Evolutionary conservation across 2,797 vertebrate species (phyloP).

Genomic region (Sebastes kiyomatsui): DNA sequence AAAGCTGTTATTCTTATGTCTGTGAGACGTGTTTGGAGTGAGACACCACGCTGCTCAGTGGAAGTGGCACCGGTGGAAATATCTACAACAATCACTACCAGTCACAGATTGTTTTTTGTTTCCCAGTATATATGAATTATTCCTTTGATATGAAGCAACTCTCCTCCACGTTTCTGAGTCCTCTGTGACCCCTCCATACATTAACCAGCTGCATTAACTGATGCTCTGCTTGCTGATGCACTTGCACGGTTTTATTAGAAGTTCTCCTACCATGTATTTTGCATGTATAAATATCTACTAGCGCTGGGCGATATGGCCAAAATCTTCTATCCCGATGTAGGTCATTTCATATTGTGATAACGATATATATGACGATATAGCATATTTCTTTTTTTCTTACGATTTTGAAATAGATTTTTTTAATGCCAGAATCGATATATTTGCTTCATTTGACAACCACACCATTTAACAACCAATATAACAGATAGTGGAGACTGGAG

Average conservation of each 20-base stretch:
- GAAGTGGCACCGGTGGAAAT: slow-evolving; percentile 35
- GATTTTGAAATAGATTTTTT: no score
- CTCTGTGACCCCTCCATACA: slow-evolving; percentile 36
- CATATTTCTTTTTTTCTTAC: no score
- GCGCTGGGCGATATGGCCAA: no score
- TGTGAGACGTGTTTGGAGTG: slow-evolving; percentile 19
- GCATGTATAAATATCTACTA: no score
- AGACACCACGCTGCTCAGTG: slow-evolving; percentile 16
- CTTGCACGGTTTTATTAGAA: slow-evolving; percentile 46
- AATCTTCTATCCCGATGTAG: no score
- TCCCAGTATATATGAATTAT: slow-evolving; percentile 56
- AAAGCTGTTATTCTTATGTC: slow-evolving; percentile 46
- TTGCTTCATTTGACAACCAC: no score
- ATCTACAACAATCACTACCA: slow-evolving; percentile 48
- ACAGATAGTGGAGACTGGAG: no score
- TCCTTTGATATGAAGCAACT: slow-evolving; percentile 53
- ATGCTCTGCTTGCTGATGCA: slow-evolving; percentile 31
- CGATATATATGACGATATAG: no score
- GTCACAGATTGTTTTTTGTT: slow-evolving; percentile 46
- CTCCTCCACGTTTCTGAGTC: slow-evolving; percentile 37
- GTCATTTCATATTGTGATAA: no score
- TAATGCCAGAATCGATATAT: no score
- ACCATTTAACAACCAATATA: no score
- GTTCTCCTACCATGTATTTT: no score
- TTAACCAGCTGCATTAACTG: slow-evolving; percentile 47